Conservation (phyloP, 2,888 invertebrate species). For the Dolichomitus sp. region DNA sequence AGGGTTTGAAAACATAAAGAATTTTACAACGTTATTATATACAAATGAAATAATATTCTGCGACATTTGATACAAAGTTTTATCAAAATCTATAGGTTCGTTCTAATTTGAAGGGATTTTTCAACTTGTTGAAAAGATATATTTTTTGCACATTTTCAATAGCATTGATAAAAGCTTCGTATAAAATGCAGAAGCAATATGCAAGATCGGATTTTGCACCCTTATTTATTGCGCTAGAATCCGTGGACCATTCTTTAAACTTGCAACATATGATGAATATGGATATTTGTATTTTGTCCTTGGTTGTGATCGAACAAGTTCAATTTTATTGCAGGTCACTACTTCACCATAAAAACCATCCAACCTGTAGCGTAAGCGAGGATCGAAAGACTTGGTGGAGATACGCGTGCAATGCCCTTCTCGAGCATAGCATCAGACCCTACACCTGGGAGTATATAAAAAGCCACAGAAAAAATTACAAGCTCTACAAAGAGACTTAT, state of each 20-base stretch:
- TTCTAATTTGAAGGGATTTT: too few species aligned
- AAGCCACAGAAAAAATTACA: constrained; percentile 90
- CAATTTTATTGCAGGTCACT: constrained; percentile 65
- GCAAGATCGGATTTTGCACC: too few species aligned
- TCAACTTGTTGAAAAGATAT: too few species aligned
- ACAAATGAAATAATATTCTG: too few species aligned
- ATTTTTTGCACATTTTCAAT: too few species aligned
- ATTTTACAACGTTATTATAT: not conserved
- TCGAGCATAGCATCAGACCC: constrained; percentile 91
- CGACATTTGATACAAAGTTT: too few species aligned
- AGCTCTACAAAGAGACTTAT: constrained; percentile 90
- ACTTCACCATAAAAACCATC: constrained; percentile 88
- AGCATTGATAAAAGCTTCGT: too few species aligned
- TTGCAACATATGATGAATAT: not conserved
- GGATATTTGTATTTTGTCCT: constrained; percentile 1
- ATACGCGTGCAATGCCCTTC: constrained; percentile 91
- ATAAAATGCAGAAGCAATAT: too few species aligned
- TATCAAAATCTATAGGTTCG: too few species aligned
- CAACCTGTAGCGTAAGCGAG: constrained; percentile 87
- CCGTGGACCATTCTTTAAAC: too few species aligned
- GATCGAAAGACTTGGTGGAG: constrained; percentile 92
- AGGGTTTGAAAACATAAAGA: not conserved
- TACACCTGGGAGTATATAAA: constrained; percentile 92
- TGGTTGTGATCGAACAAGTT: not conserved
- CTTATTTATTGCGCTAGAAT: too few species aligned